A percentile compares a stretch with the other conserved stretches of the same genome.
Evolutionary conservation across 2,113 vertebrate species (phyloP).

Genomic region (Nothoprocta pentlandii): DNA sequence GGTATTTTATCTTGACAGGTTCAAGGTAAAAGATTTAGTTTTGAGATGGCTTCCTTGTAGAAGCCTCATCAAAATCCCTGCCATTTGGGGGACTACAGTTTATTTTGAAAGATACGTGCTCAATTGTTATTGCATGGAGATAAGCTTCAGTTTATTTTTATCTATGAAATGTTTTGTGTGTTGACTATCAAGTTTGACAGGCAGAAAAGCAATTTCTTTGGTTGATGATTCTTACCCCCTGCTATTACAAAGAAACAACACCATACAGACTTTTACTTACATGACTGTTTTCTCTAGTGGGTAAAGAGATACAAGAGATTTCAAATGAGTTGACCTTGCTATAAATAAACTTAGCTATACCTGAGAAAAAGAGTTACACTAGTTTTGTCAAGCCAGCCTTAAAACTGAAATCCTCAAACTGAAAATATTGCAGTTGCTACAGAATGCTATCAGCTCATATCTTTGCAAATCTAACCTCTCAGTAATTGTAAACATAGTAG

Average conservation of each 20-base stretch:
- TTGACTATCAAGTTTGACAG: slow-evolving; percentile 39
- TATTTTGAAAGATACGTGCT: background rate
- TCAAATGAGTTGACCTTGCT: slow-evolving; percentile 29
- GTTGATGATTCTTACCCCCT: background rate
- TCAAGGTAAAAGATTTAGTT: background rate
- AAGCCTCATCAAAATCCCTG: background rate
- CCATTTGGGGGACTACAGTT: background rate
- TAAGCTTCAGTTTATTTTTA: slow-evolving; percentile 47
- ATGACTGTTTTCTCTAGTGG: slow-evolving; percentile 21
- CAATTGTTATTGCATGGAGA: slow-evolving; percentile 27
- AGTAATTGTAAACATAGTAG: slow-evolving; percentile 48
- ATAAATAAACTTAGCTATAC: slow-evolving; percentile 26
- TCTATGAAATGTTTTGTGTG: slow-evolving; percentile 34
- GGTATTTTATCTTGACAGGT: background rate
- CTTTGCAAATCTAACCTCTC: slow-evolving; percentile 20
- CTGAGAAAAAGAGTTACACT: slow-evolving; percentile 10
- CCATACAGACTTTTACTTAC: slow-evolving; percentile 11
- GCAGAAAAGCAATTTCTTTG: slow-evolving; percentile 32
- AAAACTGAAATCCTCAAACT: slow-evolving; percentile 23
- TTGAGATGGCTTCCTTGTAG: background rate
- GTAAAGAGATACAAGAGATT: slow-evolving; percentile 7
- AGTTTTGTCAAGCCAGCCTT: slow-evolving; percentile 8
- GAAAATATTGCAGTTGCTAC: slow-evolving; percentile 9
- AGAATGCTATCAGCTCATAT: slow-evolving; percentile 44
- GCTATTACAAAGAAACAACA: background rate